Base-by-base conservation (phyloP, 2,113 vertebrate genomes). In the Xenopus borealis region DNA sequence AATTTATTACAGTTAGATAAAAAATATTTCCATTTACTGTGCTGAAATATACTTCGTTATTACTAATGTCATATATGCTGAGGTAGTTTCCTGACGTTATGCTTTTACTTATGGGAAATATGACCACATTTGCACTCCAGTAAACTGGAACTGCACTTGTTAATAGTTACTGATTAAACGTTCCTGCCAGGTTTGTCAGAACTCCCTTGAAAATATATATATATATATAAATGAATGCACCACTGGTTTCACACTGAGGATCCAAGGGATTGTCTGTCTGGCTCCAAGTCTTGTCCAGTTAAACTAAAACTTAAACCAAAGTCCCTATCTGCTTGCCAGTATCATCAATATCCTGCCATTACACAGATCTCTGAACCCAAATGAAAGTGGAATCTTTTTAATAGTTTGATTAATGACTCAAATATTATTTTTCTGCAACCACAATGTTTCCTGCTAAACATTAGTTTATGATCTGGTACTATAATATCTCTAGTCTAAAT, bases 101-200 rank as follows among this genome's bases (percentile, higher is more conserved):
- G 1, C 53, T 50, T 13, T 1, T n/a, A 8, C 53, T 55, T n/a
- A 18, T 55, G 53, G 53, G 53, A 55, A 55, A 55, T 55, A 16
- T 16, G 53, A n/a, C 53, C 53, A 55, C 17, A 55, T 55, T 55
- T n/a, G 53, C 53, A 55, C 14, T 55, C 53, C 53, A 55, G 53
- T 18, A 55, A 17, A 2, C 53, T 55, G 53, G 53, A 55, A 55
- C 14, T 7, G 53, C 53, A 55, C 53, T 55, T 55, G 53, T 55
- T 55, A 55, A 55, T 55, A 55, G 53, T 55, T 55, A 55, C 53
- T 55, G 53, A 55, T 55, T 55, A 55, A 55, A 55, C 17, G 18
- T 55, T 55, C 5, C 53, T 55, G 53, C 53, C 14, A n/a, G 53
- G 53, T 10, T 55, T 55, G 53, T 55, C 53, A 55, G 53, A 10